Evolutionary conservation across 2,113 vertebrate species (phyloP), one percentile per base, ranked within the genome.

Genomic region (Ictalurus punctatus): DNA sequence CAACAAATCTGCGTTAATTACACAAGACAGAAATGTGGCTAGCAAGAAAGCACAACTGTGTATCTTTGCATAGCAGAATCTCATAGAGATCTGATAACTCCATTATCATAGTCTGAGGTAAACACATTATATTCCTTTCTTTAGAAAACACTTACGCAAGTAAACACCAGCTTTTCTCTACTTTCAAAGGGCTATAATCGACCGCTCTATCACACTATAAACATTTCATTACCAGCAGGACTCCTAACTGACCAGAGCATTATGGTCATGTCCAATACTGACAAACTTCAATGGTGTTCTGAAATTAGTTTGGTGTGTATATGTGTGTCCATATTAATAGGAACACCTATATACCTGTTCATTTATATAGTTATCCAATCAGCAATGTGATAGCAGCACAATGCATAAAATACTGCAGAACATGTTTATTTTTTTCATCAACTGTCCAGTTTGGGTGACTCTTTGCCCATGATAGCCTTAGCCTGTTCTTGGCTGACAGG

Each of bases 1-100:
- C 90, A 85, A 19, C 83, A 87, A 85, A 85, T 4, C 83, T 83
- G 78, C 52, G 37, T 61, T 89, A 89, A 89, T 88, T 89, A 86
- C 52, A 81, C 73, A 87, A 63, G 86, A 69, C 87, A 89, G 78
- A 87, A 69, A 76, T 78, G 71, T 58, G 13, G 84, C 83, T 69
- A 84, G 52, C 85, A 74, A 48, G 83, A 87, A 85, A 79, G 54
- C 40, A 27, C 5, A 40, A 79, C 12, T 79, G 54, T 65, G 76
- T 44, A 58, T 88, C 34, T 61, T 85, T 87, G 79, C 44, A 69
- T 17, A 85, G 81, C 54, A 81, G n/a, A 85, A 74, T 85, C 30
- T 85, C 61, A 37, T 23, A 25, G 19, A 54, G 25, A 34, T 88
- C 37, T 6, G 56, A 83, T 59, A 61, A 61, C 30, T 16, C 30